These are phyloP conservation scores for Oxystoma pomonae DNA, from an alignment of 2,888 invertebrate genomes.

Conservation along the genomic window DNA sequence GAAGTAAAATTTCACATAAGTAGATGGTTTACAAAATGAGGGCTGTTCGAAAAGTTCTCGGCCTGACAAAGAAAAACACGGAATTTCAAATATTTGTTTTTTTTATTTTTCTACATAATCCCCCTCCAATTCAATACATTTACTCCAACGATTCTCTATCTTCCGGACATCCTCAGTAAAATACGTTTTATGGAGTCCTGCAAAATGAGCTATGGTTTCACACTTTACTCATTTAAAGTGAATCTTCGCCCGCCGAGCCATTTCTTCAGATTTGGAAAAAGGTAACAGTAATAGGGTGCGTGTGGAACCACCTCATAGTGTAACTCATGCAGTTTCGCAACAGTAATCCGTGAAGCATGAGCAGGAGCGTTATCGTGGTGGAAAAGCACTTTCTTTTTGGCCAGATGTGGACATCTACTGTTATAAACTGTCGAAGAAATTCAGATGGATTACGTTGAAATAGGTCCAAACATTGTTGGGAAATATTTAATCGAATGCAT, in stretches of 20 bases:
- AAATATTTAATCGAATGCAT: neutral
- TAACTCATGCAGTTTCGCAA: slow-evolving; percentile 16
- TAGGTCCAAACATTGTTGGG: neutral
- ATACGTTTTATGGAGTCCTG: slow-evolving; percentile 7
- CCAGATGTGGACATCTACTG: neutral
- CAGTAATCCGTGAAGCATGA: neutral
- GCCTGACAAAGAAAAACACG: neutral
- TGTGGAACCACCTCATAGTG: slow-evolving; percentile 14
- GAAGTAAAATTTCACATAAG: too few relatives aligned
- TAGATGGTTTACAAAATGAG: too few relatives aligned
- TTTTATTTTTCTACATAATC: slow-evolving; percentile 11
- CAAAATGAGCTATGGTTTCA: neutral
- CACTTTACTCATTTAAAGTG: neutral
- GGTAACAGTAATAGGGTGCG: slow-evolving; percentile 15
- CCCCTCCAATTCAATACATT: slow-evolving; percentile 10
- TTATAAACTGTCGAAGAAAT: neutral
- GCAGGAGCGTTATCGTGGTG: neutral
- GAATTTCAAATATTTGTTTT: slow-evolving; percentile 6
- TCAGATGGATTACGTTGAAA: neutral
- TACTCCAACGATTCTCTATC: slow-evolving; percentile 10
- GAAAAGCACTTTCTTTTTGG: neutral
- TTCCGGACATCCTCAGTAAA: slow-evolving; percentile 10
- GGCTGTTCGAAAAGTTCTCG: slow-evolving; percentile 4
- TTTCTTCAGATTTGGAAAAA: slow-evolving; percentile 13
- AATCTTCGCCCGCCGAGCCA: slow-evolving; percentile 25